phyloP scores from a whole-genome alignment of 30 jellyfish, hydroid and myxozoan species.

The Hydra vulgaris region DNA sequence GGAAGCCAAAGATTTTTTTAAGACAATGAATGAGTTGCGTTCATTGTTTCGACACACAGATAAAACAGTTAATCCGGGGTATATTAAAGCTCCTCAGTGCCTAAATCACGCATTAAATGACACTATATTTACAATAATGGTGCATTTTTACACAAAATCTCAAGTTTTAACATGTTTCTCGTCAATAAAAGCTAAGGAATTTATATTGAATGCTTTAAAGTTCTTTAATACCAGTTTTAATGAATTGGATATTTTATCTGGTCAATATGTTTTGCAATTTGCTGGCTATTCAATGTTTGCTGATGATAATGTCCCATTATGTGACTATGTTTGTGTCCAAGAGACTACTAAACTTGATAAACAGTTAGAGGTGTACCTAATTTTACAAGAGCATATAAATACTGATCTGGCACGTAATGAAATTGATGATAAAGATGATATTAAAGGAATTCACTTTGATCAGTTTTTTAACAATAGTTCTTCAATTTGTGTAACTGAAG shows the following conservation, averaged over 20 bases:
- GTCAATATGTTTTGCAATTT: slow-evolving; percentile 55
- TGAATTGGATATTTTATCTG: slow-evolving; percentile 60
- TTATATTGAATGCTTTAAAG: slow-evolving; percentile 33
- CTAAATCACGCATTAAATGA: slow-evolving; percentile 9
- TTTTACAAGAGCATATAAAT: slow-evolving; percentile 28
- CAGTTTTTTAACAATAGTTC: slow-evolving; percentile 37
- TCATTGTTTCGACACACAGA: slow-evolving; percentile 18
- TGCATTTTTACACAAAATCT: slow-evolving; percentile 22
- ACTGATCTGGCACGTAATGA: slow-evolving; percentile 58
- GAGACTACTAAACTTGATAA: slow-evolving; percentile 48
- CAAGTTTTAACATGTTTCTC: slow-evolving; percentile 19
- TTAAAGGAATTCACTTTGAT: slow-evolving; percentile 55
- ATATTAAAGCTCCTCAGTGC: slow-evolving; percentile 30
- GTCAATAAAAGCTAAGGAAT: slow-evolving; percentile 46
- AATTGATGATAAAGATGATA: slow-evolving; percentile 63
- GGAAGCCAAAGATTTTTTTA: slow-evolving; percentile 68
- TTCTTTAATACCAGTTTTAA: slow-evolving; percentile 19
- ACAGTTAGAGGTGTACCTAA: slow-evolving; percentile 19
- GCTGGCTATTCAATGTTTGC: slow-evolving; percentile 62
- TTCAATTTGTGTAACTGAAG: slow-evolving; percentile 62
- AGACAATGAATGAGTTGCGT: slow-evolving; percentile 54
- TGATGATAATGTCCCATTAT: slow-evolving; percentile 51
- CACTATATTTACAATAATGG: not conserved
- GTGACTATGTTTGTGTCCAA: slow-evolving; percentile 56
- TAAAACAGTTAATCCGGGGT: slow-evolving; percentile 60